These are phyloP conservation scores for Tubulanus polymorphus DNA, from an alignment of 2,888 invertebrate species.

Conservation along the genomic window DNA sequence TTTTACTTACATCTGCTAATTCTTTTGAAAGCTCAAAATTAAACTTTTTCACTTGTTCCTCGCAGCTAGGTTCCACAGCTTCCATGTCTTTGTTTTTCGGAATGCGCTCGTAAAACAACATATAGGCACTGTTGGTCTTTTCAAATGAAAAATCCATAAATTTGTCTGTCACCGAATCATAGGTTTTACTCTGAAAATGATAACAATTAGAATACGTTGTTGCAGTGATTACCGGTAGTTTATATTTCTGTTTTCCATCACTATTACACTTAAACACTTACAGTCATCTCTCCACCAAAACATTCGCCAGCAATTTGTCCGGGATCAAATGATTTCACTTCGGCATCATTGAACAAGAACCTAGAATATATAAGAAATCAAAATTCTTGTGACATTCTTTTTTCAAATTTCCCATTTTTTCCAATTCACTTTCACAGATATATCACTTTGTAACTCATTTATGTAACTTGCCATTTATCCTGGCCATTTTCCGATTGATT, in stretches of 20 bases:
- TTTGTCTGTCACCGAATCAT: constrained; percentile 92
- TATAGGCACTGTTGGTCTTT: constrained; percentile 95
- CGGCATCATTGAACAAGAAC: constrained; percentile 54
- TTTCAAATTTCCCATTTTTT: constrained; percentile 6
- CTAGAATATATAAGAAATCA: constrained; percentile 27
- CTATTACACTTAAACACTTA: constrained; percentile 50
- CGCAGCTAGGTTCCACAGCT: constrained; percentile 18
- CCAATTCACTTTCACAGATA: not conserved
- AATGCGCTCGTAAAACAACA: constrained; percentile 86
- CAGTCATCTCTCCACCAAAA: constrained; percentile 96
- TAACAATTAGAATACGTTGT: constrained; percentile 7
- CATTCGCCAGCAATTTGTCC: constrained; percentile 92
- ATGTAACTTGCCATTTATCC: constrained; percentile 75
- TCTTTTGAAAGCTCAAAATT: constrained; percentile 69
- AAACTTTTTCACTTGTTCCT: constrained; percentile 37
- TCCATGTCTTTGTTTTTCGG: constrained; percentile 13
- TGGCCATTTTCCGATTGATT: constrained; percentile 58
- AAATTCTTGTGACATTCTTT: too few species aligned
- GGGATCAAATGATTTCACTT: constrained; percentile 83
- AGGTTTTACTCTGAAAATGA: constrained; percentile 79
- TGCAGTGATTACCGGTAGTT: not conserved
- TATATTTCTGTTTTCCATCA: not conserved
- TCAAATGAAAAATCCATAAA: constrained; percentile 97
- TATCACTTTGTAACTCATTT: constrained; percentile 1
- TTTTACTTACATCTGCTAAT: constrained; percentile 63